Conservation (phyloP, 1,140 invertebrate species). For the Hycleus cichorii region DNA sequence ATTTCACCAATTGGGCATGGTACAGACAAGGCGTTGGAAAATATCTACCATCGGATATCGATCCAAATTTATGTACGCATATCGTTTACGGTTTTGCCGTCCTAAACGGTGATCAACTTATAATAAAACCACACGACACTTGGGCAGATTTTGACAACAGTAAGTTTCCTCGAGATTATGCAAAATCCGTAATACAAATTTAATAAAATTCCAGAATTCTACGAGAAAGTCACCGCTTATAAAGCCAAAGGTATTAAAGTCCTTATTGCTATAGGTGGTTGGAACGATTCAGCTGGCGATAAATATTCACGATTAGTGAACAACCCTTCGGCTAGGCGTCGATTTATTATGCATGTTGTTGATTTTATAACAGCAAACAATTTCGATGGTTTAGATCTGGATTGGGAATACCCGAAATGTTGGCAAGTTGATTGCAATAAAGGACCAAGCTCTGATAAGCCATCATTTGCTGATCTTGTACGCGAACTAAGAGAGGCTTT, state of each 20-base stretch:
- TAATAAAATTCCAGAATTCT: slow-evolving; percentile 44
- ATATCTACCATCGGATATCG: slow-evolving; percentile 58
- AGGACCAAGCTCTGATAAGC: slow-evolving; percentile 51
- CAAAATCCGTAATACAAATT: background rate
- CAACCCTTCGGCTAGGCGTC: slow-evolving; percentile 46
- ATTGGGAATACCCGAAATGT: slow-evolving; percentile 70
- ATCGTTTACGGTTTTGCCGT: slow-evolving; percentile 68
- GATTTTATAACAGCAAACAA: slow-evolving; percentile 56
- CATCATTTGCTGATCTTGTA: slow-evolving; percentile 46
- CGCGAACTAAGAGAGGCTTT: slow-evolving; percentile 51
- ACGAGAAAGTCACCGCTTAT: slow-evolving; percentile 48
- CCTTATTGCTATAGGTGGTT: slow-evolving; percentile 62
- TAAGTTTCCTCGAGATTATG: slow-evolving; percentile 31
- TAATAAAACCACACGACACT: slow-evolving; percentile 58
- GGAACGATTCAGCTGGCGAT: slow-evolving; percentile 60
- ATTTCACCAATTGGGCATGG: slow-evolving; percentile 66
- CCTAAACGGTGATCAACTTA: slow-evolving; percentile 49
- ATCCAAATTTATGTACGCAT: slow-evolving; percentile 62
- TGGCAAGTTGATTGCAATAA: slow-evolving; percentile 56
- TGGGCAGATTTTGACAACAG: slow-evolving; percentile 63
- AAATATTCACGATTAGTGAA: slow-evolving; percentile 59
- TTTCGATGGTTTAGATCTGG: slow-evolving; percentile 64
- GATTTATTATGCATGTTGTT: slow-evolving; percentile 54
- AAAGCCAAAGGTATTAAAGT: slow-evolving; percentile 58
- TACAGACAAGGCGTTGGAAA: slow-evolving; percentile 55